Evolutionary conservation across 2,797 vertebrate genomes (phyloP).

Genomic region (Prionace glauca): DNA sequence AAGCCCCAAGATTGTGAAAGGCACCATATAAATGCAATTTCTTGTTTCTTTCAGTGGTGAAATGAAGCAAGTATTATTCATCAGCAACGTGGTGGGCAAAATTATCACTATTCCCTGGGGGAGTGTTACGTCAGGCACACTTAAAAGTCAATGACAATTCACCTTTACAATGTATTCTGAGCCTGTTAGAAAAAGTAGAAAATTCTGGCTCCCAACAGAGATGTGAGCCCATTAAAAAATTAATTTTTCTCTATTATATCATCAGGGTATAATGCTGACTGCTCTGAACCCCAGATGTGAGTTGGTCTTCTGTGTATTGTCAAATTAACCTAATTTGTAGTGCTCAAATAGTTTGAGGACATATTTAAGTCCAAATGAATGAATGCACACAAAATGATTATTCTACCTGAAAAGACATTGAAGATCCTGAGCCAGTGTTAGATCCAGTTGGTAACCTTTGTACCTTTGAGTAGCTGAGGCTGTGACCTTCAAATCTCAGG

Average conservation of each 20-base stretch:
- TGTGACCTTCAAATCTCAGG: background rate
- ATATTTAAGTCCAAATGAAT: background rate
- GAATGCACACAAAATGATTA: background rate
- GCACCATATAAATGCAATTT: background rate
- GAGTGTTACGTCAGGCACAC: background rate
- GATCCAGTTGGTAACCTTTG: background rate
- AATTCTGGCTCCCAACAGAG: background rate
- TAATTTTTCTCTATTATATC: background rate
- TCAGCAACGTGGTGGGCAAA: background rate
- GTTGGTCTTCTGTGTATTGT: background rate
- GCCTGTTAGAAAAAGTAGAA: background rate
- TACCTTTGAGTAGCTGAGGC: background rate
- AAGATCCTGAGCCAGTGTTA: background rate
- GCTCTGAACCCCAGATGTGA: background rate
- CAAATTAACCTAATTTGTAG: slow-evolving; percentile 5
- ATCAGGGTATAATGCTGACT: background rate
- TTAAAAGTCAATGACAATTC: background rate
- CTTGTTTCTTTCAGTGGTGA: background rate
- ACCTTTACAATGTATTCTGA: background rate
- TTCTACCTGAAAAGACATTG: background rate
- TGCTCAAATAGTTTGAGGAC: background rate
- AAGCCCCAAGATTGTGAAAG: background rate
- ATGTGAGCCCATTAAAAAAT: background rate
- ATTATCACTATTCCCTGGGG: background rate
- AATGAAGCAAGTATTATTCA: background rate